phyloP scores from a whole-genome alignment of 2,888 invertebrate genomes.

The Dasysyrphus tricinctus region DNA sequence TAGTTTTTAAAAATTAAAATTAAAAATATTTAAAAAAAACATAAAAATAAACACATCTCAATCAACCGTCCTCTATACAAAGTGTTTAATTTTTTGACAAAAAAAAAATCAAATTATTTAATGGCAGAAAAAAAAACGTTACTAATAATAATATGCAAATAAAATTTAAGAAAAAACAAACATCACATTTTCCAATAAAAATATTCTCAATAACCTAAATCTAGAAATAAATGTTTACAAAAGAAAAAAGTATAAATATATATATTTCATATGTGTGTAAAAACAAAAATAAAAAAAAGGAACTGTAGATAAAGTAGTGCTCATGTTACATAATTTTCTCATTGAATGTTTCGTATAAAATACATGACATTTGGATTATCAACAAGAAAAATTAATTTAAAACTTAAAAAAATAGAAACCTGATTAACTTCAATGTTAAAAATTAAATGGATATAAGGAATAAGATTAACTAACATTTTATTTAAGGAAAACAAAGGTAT shows the following conservation, averaged over 20 bases:
- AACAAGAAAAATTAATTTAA: not conserved
- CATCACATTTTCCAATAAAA: slow-evolving; percentile 63
- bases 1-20: slow-evolving; percentile 43
- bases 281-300: not conserved
- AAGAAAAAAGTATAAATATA: slow-evolving; percentile 51
- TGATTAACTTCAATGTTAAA: slow-evolving; percentile 42
- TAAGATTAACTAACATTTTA: slow-evolving; percentile 33
- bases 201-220: slow-evolving; percentile 63
- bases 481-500: slow-evolving; percentile 63
- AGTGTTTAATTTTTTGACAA: slow-evolving; percentile 74
- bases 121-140: slow-evolving; percentile 63
- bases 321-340: slow-evolving; percentile 54
- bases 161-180: slow-evolving; percentile 36
- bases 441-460: slow-evolving; percentile 60
- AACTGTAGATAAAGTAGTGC: slow-evolving; percentile 64
- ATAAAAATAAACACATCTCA: slow-evolving; percentile 68
- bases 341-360: slow-evolving; percentile 58
- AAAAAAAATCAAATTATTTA: slow-evolving; percentile 60
- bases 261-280: slow-evolving; percentile 64
- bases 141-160: slow-evolving; percentile 56
- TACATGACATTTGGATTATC: slow-evolving; percentile 60
- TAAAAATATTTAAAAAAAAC: slow-evolving; percentile 30
- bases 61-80: slow-evolving; percentile 78
- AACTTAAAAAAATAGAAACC: slow-evolving; percentile 17
- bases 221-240: slow-evolving; percentile 70